Evolutionary conservation across 2,797 vertebrate species (phyloP), one percentile per base, ranked within the genome.

Genomic region (Valencia hispanica): DNA sequence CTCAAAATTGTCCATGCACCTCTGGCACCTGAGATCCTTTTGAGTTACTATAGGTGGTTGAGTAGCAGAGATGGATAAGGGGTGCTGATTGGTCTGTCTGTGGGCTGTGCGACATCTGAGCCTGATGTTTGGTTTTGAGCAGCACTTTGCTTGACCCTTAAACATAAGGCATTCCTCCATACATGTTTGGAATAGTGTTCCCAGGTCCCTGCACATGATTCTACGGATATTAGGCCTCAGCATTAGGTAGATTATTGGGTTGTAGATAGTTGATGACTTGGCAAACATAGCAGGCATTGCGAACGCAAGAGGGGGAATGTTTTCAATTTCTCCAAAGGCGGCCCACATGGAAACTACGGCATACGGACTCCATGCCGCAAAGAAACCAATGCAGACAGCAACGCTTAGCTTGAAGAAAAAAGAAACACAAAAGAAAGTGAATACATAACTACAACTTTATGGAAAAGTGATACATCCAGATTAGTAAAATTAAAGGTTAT

Each of bases 251-350:
- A 95, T 84, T 79, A 94, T 72, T 0, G 96, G 95, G 84, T 96
- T 96, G 88, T 95, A 96, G 79, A 96, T 92, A 48, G 95, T 96
- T 74, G 95, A 96, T 30, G 96, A 95, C 86, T 96, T 96, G 76
- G 95, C 93, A 77, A 96, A 96, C 89, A 95, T 90, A 81, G 95
- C 95, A 1, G 95, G 94, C 50, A 96, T 79, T 68, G 95, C 95
- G 80, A 96, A 96, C 0, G 94, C 94, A 84, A 95, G 55, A 9
- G 94, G 95, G 39, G 93, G 93, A 79, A 96, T 95, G 88, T 86
- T 91, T 11, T 95, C 91, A 20, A 94, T 77, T 6, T 88, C 92
- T 81, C 95, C 96, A 61, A 96, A 96, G 51, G 95, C 89, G 0
- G 94, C 95, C 95, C 95, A 96, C 94, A 96, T 96, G 74, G 96